phyloP scores from a whole-genome alignment of 2,888 invertebrate species.

The Heliconius hortense region DNA sequence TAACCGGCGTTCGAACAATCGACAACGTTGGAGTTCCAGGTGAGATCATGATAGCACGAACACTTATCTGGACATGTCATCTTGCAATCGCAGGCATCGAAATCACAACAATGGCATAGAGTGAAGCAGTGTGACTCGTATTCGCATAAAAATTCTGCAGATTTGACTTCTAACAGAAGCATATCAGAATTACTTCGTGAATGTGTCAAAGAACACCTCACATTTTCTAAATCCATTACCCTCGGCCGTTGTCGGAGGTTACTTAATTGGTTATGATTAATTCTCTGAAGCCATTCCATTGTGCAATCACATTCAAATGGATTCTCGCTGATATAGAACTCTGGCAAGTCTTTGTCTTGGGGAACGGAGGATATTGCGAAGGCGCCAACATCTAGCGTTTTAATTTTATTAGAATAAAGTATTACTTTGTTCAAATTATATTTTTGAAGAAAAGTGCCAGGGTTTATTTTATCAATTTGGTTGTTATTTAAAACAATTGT shows the following conservation, averaged over 20 bases:
- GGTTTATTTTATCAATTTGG: slow-evolving; percentile 85
- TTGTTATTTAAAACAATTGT: slow-evolving; percentile 89
- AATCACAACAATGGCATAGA: slow-evolving; percentile 94
- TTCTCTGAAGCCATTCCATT: slow-evolving; percentile 92
- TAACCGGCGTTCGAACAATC: slow-evolving; percentile 90
- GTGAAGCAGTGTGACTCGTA: slow-evolving; percentile 93
- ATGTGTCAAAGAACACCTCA: slow-evolving; percentile 89
- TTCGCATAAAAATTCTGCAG: slow-evolving; percentile 90
- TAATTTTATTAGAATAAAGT: slow-evolving; percentile 87
- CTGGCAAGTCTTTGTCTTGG: slow-evolving; percentile 86
- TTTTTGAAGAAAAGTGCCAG: slow-evolving; percentile 87
- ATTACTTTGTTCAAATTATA: slow-evolving; percentile 88
- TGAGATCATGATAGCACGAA: slow-evolving; percentile 93
- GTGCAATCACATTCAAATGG: slow-evolving; percentile 93
- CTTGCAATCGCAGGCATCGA: slow-evolving; percentile 95
- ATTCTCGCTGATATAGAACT: slow-evolving; percentile 91
- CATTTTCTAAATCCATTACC: slow-evolving; percentile 89
- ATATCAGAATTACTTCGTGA: slow-evolving; percentile 82
- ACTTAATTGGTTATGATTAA: slow-evolving; percentile 90
- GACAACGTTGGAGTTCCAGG: slow-evolving; percentile 92
- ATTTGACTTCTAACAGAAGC: slow-evolving; percentile 85
- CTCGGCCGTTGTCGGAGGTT: slow-evolving; percentile 88
- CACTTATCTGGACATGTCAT: slow-evolving; percentile 94
- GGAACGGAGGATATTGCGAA: slow-evolving; percentile 85
- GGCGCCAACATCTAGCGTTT: slow-evolving; percentile 87